Percentiles rank a stretch among this genome's conserved stretches.
Evolutionary conservation across 2,113 vertebrate species (phyloP).

Genomic region (Syngnathus typhle): DNA sequence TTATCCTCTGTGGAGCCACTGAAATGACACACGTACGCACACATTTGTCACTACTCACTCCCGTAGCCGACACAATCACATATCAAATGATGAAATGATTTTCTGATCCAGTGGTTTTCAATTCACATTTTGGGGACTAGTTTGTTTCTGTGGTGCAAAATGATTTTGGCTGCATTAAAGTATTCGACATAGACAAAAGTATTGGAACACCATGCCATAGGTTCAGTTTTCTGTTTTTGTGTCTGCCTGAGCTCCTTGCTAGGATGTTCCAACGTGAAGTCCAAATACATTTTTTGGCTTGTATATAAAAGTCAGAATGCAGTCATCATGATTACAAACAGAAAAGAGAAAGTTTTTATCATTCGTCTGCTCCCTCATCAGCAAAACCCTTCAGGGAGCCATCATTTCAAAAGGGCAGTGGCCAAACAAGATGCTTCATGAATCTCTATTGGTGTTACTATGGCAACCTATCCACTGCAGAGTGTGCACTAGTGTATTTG

Average conservation of each 20-base stretch:
- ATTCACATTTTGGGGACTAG: not conserved
- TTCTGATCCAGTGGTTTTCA: not conserved
- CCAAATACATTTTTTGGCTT: not conserved
- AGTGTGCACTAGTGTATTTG: not conserved
- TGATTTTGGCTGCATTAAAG: not conserved
- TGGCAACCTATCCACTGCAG: conserved; percentile 40
- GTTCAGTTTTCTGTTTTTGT: too few relatives aligned
- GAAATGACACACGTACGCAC: not conserved
- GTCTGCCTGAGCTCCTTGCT: too few relatives aligned
- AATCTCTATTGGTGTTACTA: conserved; percentile 40
- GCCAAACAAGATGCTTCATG: conserved; percentile 45
- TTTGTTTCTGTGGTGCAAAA: not conserved
- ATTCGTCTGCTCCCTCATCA: conserved; percentile 20
- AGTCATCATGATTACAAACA: not conserved
- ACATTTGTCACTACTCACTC: not conserved
- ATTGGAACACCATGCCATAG: not conserved
- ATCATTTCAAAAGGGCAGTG: conserved; percentile 33
- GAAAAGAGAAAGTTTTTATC: conserved; percentile 7
- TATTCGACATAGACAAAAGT: not conserved
- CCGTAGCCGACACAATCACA: not conserved
- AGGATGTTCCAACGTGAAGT: not conserved
- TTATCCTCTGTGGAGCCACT: not conserved
- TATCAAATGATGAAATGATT: not conserved
- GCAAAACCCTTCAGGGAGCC: conserved; percentile 2
- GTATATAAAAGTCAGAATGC: not conserved